These are phyloP conservation scores for Brachypodius melanocephalos DNA, from an alignment of 2,113 vertebrate species.

Conservation along the genomic window DNA sequence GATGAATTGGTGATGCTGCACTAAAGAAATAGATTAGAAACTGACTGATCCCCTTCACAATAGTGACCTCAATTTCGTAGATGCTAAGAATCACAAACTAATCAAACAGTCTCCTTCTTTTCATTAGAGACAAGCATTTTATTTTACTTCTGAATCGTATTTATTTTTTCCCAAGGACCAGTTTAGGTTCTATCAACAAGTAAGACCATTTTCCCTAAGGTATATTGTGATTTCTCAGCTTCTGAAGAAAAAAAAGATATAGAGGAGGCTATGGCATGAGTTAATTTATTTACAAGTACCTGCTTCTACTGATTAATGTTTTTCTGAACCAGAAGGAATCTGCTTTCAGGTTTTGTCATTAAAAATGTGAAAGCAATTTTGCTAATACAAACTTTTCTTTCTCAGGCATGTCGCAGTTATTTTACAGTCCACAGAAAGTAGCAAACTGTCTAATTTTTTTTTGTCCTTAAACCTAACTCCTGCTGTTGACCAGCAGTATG, in stretches of 20 bases:
- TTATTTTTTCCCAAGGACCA: constrained; percentile 3
- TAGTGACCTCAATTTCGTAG: constrained; percentile 56
- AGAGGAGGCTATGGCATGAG: constrained; percentile 10
- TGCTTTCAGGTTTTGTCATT: constrained; percentile 62
- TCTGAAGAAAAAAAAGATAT: constrained; percentile 20
- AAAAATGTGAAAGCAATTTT: constrained; percentile 60
- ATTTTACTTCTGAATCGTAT: constrained; percentile 61
- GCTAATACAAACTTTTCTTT: constrained; percentile 49
- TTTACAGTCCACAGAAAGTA: constrained; percentile 10
- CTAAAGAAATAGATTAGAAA: constrained; percentile 52
- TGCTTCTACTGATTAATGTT: constrained; percentile 68
- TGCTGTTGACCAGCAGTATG: neutral
- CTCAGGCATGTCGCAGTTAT: neutral
- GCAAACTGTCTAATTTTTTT: constrained; percentile 1
- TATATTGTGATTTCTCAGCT: constrained; percentile 47
- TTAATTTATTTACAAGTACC: constrained; percentile 69
- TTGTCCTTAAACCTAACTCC: neutral
- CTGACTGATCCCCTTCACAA: constrained; percentile 29
- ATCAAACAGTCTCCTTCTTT: constrained; percentile 15
- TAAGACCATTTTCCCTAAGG: constrained; percentile 29
- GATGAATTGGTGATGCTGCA: constrained; percentile 17
- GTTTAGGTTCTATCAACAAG: constrained; percentile 12
- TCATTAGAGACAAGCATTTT: constrained; percentile 37
- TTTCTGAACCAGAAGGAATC: constrained; percentile 24
- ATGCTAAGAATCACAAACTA: constrained; percentile 37